Evolutionary conservation across 1,140 invertebrate genomes (phyloP).

Genomic region (Drepana arcuata): DNA sequence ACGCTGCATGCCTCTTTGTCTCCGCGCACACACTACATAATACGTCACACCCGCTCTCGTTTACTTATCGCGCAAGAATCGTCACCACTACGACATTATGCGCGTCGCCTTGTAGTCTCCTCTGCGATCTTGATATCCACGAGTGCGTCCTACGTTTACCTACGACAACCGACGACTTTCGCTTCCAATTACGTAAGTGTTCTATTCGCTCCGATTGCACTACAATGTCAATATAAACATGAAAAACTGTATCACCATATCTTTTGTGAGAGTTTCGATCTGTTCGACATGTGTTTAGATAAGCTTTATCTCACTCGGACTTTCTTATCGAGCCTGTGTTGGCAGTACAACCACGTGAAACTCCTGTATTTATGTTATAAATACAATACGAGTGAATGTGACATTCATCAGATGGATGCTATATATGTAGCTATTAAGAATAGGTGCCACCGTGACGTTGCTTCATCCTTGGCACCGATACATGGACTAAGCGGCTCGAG

Average conservation of each 20-base stretch:
- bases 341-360: slow-evolving; percentile 22
- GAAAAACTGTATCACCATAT: slow-evolving; percentile 13
- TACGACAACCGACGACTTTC: slow-evolving; percentile 9
- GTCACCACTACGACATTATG: slow-evolving; percentile 18
- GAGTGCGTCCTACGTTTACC: slow-evolving; percentile 2
- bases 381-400: slow-evolving; percentile 18
- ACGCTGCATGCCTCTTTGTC: slow-evolving; percentile 66
- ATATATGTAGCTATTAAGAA: too few relatives aligned
- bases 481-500: slow-evolving; percentile 6
- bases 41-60: slow-evolving; percentile 36
- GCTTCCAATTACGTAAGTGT: slow-evolving; percentile 14
- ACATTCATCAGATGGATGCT: too few relatives aligned
- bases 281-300: slow-evolving; percentile 20
- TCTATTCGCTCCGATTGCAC: not conserved
- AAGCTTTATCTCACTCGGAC: slow-evolving; percentile 28
- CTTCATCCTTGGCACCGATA: too few relatives aligned
- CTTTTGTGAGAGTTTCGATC: slow-evolving; percentile 9
- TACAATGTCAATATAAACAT: slow-evolving; percentile 10
- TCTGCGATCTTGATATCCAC: not conserved
- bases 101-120: slow-evolving; percentile 20
- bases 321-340: slow-evolving; percentile 37
- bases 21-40: slow-evolving; percentile 34
- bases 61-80: slow-evolving; percentile 24
- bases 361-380: slow-evolving; percentile 26
- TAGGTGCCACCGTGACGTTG: too few relatives aligned